Percentiles rank a stretch among this genome's conserved stretches.
phyloP scores from a whole-genome alignment of 2,797 vertebrate species.

The Neosilurus hyrtlii region DNA sequence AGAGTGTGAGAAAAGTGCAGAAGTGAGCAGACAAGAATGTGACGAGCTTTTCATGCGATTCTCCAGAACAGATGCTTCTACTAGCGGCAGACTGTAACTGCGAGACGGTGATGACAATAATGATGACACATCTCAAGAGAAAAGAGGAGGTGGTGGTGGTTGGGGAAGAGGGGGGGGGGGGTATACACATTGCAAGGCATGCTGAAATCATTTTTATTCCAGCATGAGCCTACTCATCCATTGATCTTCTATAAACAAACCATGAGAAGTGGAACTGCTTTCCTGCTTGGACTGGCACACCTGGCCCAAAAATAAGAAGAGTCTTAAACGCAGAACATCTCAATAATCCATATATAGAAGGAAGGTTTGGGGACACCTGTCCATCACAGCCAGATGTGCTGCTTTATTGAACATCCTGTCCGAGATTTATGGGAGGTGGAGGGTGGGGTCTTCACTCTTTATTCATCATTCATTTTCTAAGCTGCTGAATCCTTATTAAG shows the following conservation, averaged over 20 bases:
- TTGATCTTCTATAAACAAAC: conserved; percentile 8
- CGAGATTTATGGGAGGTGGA: neutral
- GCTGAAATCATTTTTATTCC: neutral
- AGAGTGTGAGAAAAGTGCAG: conserved; percentile 7
- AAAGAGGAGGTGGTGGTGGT: neutral
- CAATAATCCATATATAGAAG: neutral
- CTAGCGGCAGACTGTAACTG: conserved; percentile 14
- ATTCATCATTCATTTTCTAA: too few relatives aligned
- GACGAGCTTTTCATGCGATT: conserved; percentile 20
- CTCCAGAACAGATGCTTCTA: conserved; percentile 38
- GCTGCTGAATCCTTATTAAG: too few relatives aligned
- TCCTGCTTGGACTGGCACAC: neutral
- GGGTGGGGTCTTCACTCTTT: too few relatives aligned
- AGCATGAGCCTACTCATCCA: conserved; percentile 10
- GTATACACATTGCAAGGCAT: conserved; percentile 23
- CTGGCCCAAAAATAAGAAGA: neutral
- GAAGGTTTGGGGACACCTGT: neutral
- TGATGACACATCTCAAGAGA: conserved; percentile 37
- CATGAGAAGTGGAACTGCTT: neutral
- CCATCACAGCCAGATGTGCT: neutral
- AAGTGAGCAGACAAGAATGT: conserved; percentile 21
- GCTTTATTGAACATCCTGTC: neutral
- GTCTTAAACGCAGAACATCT: neutral
- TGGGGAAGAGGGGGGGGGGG: too few relatives aligned
- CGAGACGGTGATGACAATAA: conserved; percentile 35